Percentiles rank a stretch among this genome's conserved stretches.
These are phyloP conservation scores for Aleiodes sp. DNA, from an alignment of 1,140 invertebrate genomes.

Conservation along the genomic window DNA sequence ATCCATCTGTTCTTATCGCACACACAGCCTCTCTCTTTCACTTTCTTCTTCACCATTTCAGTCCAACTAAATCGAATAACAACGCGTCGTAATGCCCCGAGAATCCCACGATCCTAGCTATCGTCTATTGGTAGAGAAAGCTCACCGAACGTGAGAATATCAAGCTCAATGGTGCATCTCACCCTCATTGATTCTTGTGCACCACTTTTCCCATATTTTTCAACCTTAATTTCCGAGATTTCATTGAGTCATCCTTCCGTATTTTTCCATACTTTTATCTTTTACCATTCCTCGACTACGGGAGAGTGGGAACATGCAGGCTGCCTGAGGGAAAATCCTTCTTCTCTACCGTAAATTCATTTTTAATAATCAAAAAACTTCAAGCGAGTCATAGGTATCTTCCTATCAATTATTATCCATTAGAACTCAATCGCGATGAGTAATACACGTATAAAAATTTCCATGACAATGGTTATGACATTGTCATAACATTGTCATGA, in stretches of 20 bases:
- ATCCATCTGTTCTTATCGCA: not conserved
- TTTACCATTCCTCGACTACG: too few relatives aligned
- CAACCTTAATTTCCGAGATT: not conserved
- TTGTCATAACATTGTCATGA: too few relatives aligned
- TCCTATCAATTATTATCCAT: too few relatives aligned
- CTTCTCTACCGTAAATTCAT: too few relatives aligned
- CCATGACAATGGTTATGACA: too few relatives aligned
- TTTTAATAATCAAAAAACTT: too few relatives aligned
- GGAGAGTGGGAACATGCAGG: too few relatives aligned
- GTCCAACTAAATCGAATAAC: constrained; percentile 28
- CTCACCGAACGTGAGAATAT: constrained; percentile 21
- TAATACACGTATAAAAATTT: too few relatives aligned
- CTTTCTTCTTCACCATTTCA: constrained; percentile 11
- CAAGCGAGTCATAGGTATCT: too few relatives aligned
- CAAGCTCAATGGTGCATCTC: constrained; percentile 25
- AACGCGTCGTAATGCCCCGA: constrained; percentile 36
- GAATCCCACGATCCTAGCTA: constrained; percentile 30
- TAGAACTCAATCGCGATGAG: too few relatives aligned
- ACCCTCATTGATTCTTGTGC: not conserved
- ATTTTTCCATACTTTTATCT: not conserved
- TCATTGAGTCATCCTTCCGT: not conserved
- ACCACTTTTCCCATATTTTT: not conserved
- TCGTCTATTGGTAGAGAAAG: constrained; percentile 23
- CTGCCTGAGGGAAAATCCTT: too few relatives aligned
- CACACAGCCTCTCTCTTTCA: constrained; percentile 23